Percentiles rank a stretch among this genome's conserved stretches.
Evolutionary conservation across 2,113 vertebrate genomes (phyloP).

Genomic region (Nyctibius bracteatus): DNA sequence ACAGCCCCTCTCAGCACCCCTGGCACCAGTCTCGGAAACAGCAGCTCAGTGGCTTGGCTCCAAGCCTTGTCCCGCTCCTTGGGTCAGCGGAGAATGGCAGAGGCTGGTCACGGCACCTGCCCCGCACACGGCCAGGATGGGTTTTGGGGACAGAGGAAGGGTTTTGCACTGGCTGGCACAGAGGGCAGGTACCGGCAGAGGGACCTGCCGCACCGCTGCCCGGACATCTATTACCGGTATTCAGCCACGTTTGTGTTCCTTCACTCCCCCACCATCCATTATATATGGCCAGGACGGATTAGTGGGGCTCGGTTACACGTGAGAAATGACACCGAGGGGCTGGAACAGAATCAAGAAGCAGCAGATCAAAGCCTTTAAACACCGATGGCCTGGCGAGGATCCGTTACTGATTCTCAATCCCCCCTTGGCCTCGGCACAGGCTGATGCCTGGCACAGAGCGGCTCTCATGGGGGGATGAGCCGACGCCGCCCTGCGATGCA

Average conservation of each 20-base stretch:
- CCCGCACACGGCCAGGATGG: accelerated
- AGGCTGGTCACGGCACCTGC: neutral
- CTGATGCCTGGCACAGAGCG: accelerated
- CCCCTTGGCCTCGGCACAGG: accelerated
- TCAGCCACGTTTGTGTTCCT: neutral
- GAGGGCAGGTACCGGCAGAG: neutral
- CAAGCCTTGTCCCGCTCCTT: neutral
- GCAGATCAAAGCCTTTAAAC: slow-evolving; percentile 7
- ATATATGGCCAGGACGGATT: neutral
- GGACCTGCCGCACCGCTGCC: accelerated
- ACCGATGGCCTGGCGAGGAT: accelerated
- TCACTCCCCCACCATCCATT: neutral
- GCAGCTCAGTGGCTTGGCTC: neutral
- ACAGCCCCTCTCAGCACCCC: neutral
- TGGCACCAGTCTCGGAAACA: neutral
- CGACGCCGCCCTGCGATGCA: neutral
- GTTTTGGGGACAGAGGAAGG: neutral
- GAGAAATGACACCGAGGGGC: slow-evolving; percentile 2
- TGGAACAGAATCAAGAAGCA: slow-evolving; percentile 22
- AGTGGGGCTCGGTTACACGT: neutral
- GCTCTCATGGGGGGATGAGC: accelerated
- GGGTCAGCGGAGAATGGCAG: accelerated
- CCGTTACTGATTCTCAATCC: neutral
- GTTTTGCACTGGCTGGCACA: neutral
- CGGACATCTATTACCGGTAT: neutral